These are phyloP conservation scores for Aplidium turbinatum DNA, from an alignment of 23 tunicate genomes.

Conservation along the genomic window DNA sequence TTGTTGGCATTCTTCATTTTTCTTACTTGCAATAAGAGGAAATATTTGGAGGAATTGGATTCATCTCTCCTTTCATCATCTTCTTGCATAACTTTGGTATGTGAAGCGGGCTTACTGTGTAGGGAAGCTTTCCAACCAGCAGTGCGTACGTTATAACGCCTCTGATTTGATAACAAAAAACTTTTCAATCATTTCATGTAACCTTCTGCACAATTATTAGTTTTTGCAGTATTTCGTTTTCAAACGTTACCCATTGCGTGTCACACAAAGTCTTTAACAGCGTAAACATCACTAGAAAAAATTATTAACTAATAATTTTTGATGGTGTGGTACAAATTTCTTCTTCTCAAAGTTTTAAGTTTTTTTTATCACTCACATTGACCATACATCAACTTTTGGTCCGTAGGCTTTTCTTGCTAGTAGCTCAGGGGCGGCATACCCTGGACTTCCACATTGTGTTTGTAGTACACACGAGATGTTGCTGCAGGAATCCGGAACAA, in stretches of 20 bases:
- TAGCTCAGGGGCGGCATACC: constrained; percentile 99
- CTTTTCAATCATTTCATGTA: too few relatives aligned
- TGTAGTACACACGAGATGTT: constrained; percentile 50
- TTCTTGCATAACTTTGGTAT: constrained; percentile 76
- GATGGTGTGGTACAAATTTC: too few relatives aligned
- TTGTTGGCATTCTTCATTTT: too few relatives aligned
- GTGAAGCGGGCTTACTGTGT: constrained; percentile 91
- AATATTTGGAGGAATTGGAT: constrained; percentile 60
- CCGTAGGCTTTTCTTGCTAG: constrained; percentile 85
- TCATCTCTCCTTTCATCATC: constrained; percentile 92
- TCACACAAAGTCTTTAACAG: too few relatives aligned
- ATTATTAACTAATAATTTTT: too few relatives aligned
- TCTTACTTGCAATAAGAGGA: constrained; percentile 73
- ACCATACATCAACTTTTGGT: constrained; percentile 99
- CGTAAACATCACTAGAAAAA: too few relatives aligned
- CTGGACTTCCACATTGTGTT: constrained; percentile 98
- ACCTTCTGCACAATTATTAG: too few relatives aligned
- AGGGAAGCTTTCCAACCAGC: constrained; percentile 91
- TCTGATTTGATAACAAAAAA: too few relatives aligned
- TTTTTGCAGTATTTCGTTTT: not conserved
- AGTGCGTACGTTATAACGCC: constrained; percentile 92
- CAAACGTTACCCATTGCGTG: not conserved
- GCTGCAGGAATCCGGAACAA: constrained; percentile 25
- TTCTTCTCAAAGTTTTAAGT: not conserved
- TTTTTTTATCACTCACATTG: constrained; percentile 75